Percentiles rank a stretch among this genome's conserved stretches.
Conservation (phyloP, 2,797 vertebrate genomes). For the Mormyrus proboscirostris region DNA sequence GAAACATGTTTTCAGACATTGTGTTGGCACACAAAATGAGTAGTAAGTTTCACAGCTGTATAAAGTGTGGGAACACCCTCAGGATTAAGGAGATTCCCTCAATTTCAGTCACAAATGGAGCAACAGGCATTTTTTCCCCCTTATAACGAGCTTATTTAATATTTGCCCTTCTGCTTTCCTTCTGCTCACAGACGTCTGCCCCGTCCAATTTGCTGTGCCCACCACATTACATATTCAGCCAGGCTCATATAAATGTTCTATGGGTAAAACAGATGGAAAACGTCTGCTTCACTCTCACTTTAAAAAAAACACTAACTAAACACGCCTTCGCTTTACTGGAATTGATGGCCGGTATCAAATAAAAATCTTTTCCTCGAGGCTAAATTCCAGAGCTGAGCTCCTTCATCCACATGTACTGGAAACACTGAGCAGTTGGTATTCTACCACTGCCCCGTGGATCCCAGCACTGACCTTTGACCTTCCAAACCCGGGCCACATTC, state of each 20-base stretch:
- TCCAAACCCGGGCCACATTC: not conserved
- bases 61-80: not conserved
- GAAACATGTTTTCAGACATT: not conserved
- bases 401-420: not conserved
- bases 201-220: not conserved
- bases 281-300: constrained; percentile 3
- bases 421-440: constrained; percentile 8
- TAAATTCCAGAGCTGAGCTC: constrained; percentile 11
- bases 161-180: not conserved
- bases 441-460: not conserved
- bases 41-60: not conserved
- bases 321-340: constrained; percentile 7
- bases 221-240: not conserved
- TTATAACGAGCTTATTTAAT: not conserved
- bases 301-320: not conserved
- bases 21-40: not conserved
- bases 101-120: not conserved
- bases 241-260: not conserved
- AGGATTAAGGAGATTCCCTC: not conserved
- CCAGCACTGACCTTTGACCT: not conserved
- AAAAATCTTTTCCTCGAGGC: constrained; percentile 6
- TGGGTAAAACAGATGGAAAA: constrained; percentile 7
- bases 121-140: not conserved
- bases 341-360: constrained; percentile 4
- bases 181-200: constrained; percentile 5